Base-by-base conservation (phyloP, 2,888 invertebrate species). In the Dryadula phaetusa region DNA sequence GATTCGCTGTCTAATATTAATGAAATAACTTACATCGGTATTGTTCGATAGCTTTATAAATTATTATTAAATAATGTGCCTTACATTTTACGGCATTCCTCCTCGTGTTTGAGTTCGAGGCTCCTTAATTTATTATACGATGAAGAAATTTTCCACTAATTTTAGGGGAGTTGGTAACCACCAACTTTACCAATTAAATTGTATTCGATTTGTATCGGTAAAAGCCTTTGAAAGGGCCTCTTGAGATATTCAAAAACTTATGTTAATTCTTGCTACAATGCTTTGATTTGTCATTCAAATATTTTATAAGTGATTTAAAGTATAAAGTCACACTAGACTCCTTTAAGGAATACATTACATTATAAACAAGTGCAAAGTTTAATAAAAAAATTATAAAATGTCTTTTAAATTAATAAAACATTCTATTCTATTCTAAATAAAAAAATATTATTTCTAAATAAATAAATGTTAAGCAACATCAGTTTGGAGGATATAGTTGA, bases 161-260 rank as follows among this genome's bases (percentile, higher is more conserved):
- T 75, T 71, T 47, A 69, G 40, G 47, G 66, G 73, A 75, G 70
- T 70, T 74, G 60, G 64, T 64, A 71, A 72, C 74, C 70, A 71
- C 78, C 71, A 86, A 88, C 87, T 87, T 87, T 86, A 77, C 82
- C 83, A 87, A 87, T 86, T 87, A 87, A 84, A 85, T 76, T 74
- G 76, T 77, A 82, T 84, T 84, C 82, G 83, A 83, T 83, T 87
- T 83, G 81, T 85, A 82, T 81, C 77, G 78, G 80, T 80, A 79
- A 80, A 81, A 40, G 70, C 69, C 69, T 66, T 60, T 68, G 66
- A 62, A 69, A 65, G 49, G 64, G 62, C 34, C 16, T 52, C 34
- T 62, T 65, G 49, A 49, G 22, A 47, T 60, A 34, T 65, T 42
- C 49, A 60, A 44, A 40, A 37, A 28, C n/a, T 56, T 56, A 16